Evolutionary conservation across 2,113 vertebrate species (phyloP).

Genomic region (Cairina moschata): DNA sequence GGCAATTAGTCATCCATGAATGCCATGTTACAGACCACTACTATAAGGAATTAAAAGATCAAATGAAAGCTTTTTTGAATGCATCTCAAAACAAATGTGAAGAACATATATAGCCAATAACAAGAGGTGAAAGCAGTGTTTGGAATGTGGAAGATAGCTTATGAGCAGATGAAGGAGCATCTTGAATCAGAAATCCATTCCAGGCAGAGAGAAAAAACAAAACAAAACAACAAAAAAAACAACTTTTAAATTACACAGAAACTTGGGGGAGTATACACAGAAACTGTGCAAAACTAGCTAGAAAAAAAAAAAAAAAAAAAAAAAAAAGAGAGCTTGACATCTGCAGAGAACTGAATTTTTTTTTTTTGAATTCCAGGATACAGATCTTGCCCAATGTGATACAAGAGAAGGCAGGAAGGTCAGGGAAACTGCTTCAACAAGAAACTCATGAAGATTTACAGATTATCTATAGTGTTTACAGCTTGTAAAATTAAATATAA

Average conservation of each 20-base stretch:
- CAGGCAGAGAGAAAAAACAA: neutral
- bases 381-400: neutral
- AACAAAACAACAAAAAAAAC: no score
- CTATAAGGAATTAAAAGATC: neutral
- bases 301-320: neutral
- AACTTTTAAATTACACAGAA: neutral
- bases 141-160: neutral
- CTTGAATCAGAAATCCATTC: constrained; percentile 16
- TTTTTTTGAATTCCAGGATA: neutral
- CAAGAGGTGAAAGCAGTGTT: neutral
- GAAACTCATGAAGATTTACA: neutral
- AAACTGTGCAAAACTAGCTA: neutral
- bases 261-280: neutral
- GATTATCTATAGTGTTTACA: neutral
- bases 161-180: neutral
- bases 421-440: neutral
- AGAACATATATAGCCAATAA: neutral
- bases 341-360: neutral
- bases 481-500: neutral
- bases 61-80: neutral
- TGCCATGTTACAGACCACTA: neutral
- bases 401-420: neutral
- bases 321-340: neutral
- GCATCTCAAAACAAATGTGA: neutral
- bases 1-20: neutral